Percentiles rank a stretch among this genome's conserved stretches.
phyloP scores from a whole-genome alignment of 2,888 invertebrate species.

The Nephrotoma guestfalica region DNA sequence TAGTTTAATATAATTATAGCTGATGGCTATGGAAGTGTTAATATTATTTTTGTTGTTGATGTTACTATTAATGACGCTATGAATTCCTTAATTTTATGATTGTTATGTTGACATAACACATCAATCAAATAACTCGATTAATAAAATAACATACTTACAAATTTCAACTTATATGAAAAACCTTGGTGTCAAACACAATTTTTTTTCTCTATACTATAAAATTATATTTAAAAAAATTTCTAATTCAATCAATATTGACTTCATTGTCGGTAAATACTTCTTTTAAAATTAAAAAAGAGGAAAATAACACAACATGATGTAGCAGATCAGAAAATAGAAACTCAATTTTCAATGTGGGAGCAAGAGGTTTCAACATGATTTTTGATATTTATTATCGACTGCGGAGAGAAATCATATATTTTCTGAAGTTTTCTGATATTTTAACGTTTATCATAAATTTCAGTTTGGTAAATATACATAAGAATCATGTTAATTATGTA shows the following conservation, averaged over 20 bases:
- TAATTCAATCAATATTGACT: not conserved
- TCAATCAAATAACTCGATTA: not conserved
- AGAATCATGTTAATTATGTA: not conserved
- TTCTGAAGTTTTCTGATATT: not conserved
- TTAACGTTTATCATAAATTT: not conserved
- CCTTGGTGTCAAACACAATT: not conserved
- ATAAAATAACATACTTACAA: not conserved
- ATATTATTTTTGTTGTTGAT: not conserved
- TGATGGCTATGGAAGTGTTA: not conserved
- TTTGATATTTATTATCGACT: not conserved
- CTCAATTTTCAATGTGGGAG: not conserved
- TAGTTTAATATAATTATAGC: not conserved
- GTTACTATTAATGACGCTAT: not conserved
- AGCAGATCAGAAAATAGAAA: not conserved
- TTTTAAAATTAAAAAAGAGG: not conserved
- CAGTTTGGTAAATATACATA: too few species aligned
- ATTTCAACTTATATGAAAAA: not conserved
- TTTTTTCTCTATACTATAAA: not conserved
- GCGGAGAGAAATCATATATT: not conserved
- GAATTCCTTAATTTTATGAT: not conserved
- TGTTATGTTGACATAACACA: not conserved
- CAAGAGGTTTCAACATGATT: not conserved
- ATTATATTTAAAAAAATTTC: not conserved
- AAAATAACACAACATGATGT: not conserved
- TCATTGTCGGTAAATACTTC: not conserved